phyloP scores from a whole-genome alignment of 2,113 vertebrate species.

The Phaetusa simplex region DNA sequence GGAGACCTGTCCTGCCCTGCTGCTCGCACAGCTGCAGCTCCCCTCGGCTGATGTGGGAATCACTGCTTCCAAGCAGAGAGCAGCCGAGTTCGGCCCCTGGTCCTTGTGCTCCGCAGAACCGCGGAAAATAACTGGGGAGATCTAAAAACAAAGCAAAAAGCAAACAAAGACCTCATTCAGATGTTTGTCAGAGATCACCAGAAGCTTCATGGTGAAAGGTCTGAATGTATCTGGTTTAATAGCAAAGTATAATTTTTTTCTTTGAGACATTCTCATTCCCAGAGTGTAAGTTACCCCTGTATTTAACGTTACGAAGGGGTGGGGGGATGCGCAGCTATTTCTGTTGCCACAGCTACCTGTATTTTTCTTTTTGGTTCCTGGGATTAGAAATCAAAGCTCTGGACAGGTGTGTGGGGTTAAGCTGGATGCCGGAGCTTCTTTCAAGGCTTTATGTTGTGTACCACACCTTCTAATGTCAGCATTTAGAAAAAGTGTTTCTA shows the following conservation, averaged over 20 bases:
- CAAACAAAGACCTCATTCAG: conserved; percentile 50
- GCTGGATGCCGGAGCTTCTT: background rate
- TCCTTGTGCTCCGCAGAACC: conserved; percentile 20
- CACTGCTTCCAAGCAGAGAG: background rate
- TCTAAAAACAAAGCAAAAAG: conserved; percentile 23
- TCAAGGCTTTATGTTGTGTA: background rate
- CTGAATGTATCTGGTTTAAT: conserved; percentile 60
- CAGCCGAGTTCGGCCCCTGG: background rate
- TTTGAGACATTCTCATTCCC: conserved; percentile 45
- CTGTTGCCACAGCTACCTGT: conserved; percentile 54
- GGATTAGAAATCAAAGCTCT: conserved; percentile 40
- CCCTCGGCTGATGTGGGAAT: background rate
- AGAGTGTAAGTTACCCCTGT: conserved; percentile 68
- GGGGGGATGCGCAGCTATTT: conserved; percentile 61
- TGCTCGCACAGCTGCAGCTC: background rate
- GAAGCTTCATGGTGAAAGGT: conserved; percentile 52
- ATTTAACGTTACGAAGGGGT: conserved; percentile 59
- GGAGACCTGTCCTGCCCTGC: background rate
- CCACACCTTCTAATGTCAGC: background rate
- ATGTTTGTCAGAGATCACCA: conserved; percentile 34
- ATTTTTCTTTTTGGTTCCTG: background rate
- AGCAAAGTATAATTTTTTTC: conserved; percentile 16
- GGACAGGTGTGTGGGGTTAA: background rate
- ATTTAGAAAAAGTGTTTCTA: background rate
- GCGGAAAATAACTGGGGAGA: background rate